Evolutionary conservation across 2,797 vertebrate species (phyloP).

Genomic region (Sebastes taczanowskii): DNA sequence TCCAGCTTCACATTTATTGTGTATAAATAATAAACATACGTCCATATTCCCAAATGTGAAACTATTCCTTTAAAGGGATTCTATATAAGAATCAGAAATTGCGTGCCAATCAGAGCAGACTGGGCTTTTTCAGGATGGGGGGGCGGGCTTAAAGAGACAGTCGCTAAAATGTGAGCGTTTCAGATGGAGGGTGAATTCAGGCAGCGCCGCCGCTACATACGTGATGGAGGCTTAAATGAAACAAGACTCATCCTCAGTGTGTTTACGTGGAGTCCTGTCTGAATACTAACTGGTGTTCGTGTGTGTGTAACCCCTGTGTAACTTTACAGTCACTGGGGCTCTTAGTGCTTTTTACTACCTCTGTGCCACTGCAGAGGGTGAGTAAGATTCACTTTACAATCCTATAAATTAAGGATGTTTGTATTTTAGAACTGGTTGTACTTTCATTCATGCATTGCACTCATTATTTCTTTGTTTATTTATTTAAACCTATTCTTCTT

Average conservation of each 20-base stretch:
- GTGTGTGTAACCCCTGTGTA: too few species aligned
- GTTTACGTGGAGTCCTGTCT: not conserved
- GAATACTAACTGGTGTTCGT: not conserved
- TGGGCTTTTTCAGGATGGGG: too few species aligned
- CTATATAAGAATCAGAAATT: too few species aligned
- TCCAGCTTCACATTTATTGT: not conserved
- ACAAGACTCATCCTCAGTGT: not conserved
- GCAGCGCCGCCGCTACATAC: too few species aligned
- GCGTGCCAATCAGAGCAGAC: too few species aligned
- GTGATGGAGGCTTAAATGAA: not conserved
- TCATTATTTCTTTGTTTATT: not conserved
- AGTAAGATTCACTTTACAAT: not conserved
- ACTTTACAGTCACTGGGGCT: not conserved
- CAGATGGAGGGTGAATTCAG: too few species aligned
- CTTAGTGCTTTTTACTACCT: not conserved
- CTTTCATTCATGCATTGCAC: not conserved
- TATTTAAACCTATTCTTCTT: not conserved
- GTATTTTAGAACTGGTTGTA: not conserved
- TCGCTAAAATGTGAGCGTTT: too few species aligned
- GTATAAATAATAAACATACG: not conserved
- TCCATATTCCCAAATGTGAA: not conserved
- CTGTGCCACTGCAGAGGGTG: not conserved
- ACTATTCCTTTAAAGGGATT: not conserved
- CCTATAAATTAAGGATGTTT: not conserved
- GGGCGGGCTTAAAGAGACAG: too few species aligned